Evolutionary conservation across 2,888 invertebrate genomes (phyloP), one percentile per base, ranked within the genome.

Genomic region (Diaphora mendica): DNA sequence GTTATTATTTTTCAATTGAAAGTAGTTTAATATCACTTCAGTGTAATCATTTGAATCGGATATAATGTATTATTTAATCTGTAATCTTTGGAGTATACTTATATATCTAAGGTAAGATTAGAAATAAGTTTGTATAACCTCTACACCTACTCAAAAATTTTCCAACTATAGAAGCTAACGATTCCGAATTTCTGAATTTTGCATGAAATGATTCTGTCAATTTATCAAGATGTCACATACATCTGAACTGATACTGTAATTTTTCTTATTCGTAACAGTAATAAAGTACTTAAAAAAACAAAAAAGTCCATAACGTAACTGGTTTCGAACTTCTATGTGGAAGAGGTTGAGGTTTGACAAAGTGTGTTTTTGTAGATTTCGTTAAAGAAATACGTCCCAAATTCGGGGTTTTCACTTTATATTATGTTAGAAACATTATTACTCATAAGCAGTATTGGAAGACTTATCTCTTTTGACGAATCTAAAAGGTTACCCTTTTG

Each of bases 21-120:
- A 77, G 68, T 78, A 77, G 74, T 74, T 75, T 79, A 77, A 65
- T 76, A 66, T 23, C 64, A 76, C 67, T 80, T 81, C 70, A 76
- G 74, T 78, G 73, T 77, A 71, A 79, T 80, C 68, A 75, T 75
- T 70, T 71, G 67, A 67, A 80, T 78, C 69, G 69, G 74, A 73
- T 69, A 73, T 75, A 73, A 75, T 55, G 76, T 73, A 75, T 77
- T 75, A 72, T 82, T 77, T 72, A 70, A 74, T 80, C 73, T 76
- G 75, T 26, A 69, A 74, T 73, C 72, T 39, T 77, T 77, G 67
- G 80, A 80, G 81, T 84, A 79, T 81, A 83, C 75, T 67, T 77
- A 77, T 77, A 67, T 75, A 78, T 72, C 51, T 59, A 66, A 64
- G 17, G 70, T 83, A 82, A 79, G 76, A 73, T 67, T 77, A 80